Base-by-base conservation (phyloP, 2,888 invertebrate species). In the Lochmaea capreae region DNA sequence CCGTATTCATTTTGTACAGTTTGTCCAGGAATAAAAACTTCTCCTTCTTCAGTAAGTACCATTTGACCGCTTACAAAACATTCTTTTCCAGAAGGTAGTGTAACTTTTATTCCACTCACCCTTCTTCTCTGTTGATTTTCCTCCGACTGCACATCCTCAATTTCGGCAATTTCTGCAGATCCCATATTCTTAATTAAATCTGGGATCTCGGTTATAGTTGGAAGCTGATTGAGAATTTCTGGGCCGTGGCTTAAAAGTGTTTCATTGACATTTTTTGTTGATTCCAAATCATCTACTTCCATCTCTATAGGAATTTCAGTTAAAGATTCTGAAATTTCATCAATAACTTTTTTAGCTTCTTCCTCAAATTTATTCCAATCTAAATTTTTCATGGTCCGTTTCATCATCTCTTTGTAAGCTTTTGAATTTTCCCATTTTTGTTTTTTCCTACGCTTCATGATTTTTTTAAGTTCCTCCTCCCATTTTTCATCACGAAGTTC, bases 11-110 rank as follows among this genome's bases (percentile, higher is more conserved):
- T 93, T 79, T 91, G 89, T 9, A 94, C 88, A 0, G 93, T 93
- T 86, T 94, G 93, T 4, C 94, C 94, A 0, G 94, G 93, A 14
- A 94, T 91, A 83, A 94, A 94, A 61, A 92, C 87, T 46, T 91
- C 90, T 2, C 94, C 94, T 72, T 89, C 90, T 65, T 93, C 92
- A 0, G 93, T 93, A 76, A 91, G 90, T 1, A 94, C 87, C 80
- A 92, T 91, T 87, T 94, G 93, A 0, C 94, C 94, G 2, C 92
- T 90, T 62, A 94, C 86, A 84, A 94, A 93, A 79, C 90, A 91
- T 82, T 92, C 92, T 81, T 92, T 92, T 67, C 92, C 90, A 72
- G 92, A 91, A 73, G 92, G 90, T 69, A 94, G 83, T 52, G 89
- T 84, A 2, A 87, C 84, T 79, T 83, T 84, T 11, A 86, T 85